These are phyloP conservation scores for Ormyrus labotus DNA, from an alignment of 2,888 invertebrate species.

Conservation along the genomic window DNA sequence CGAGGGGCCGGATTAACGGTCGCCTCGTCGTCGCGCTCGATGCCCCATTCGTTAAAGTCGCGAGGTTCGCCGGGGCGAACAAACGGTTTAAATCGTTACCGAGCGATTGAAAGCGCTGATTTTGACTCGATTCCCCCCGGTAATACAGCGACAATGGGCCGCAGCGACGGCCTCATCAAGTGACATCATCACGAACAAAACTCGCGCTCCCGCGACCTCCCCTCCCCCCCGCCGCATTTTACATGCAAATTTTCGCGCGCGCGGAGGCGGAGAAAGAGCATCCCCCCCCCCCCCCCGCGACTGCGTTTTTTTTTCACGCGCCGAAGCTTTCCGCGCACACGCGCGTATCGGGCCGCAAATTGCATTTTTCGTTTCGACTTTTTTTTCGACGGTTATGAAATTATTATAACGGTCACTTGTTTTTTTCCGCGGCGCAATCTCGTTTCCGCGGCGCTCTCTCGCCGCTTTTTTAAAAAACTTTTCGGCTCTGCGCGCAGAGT, in stretches of 20 bases:
- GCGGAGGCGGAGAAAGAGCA: neutral
- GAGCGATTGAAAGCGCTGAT: slow-evolving; percentile 62
- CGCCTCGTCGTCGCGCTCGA: neutral
- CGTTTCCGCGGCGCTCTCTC: too few relatives aligned
- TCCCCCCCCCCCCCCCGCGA: neutral
- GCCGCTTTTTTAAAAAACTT: too few relatives aligned
- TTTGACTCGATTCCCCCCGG: slow-evolving; percentile 61
- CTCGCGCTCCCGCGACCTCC: slow-evolving; percentile 56
- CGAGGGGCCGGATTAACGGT: too few relatives aligned
- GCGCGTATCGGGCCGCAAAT: slow-evolving; percentile 36
- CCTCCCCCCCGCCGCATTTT: slow-evolving; percentile 42
- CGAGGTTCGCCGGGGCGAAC: slow-evolving; percentile 19
- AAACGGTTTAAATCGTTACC: slow-evolving; percentile 66
- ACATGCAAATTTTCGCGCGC: slow-evolving; percentile 51
- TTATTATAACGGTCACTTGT: slow-evolving; percentile 50
- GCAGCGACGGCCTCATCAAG: slow-evolving; percentile 66
- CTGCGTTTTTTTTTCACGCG: neutral
- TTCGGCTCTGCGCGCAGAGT: too few relatives aligned
- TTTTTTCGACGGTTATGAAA: slow-evolving; percentile 49
- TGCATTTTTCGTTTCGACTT: slow-evolving; percentile 50
- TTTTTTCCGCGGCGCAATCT: too few relatives aligned
- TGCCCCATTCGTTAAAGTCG: slow-evolving; percentile 47
- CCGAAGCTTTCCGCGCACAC: slow-evolving; percentile 13
- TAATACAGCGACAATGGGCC: slow-evolving; percentile 67
- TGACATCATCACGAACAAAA: slow-evolving; percentile 71